Conservation (phyloP, 2,113 vertebrate genomes). For the Albula glossodonta region DNA sequence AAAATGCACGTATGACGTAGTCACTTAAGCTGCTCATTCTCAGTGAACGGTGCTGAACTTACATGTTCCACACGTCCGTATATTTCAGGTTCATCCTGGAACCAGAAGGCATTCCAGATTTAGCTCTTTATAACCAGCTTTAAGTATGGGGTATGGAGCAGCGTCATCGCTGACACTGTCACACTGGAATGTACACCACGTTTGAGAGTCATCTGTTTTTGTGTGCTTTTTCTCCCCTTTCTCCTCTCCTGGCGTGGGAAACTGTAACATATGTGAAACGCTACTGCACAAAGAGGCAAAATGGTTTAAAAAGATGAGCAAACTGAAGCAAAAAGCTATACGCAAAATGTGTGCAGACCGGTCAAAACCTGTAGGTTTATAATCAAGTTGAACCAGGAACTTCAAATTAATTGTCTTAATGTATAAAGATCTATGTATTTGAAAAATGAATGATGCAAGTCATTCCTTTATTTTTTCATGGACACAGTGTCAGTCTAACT, state of each 20-base stretch:
- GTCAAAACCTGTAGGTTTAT: not conserved
- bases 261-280: not conserved
- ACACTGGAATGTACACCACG: not conserved
- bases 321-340: not conserved
- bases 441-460: constrained; percentile 26
- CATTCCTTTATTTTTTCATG: constrained; percentile 22
- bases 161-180: constrained; percentile 12
- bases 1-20: constrained; percentile 68
- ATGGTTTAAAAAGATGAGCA: not conserved
- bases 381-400: not conserved
- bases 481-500: not conserved
- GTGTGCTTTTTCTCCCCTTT: not conserved
- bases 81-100: constrained; percentile 22
- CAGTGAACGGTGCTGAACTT: constrained; percentile 27
- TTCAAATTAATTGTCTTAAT: constrained; percentile 18
- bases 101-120: constrained; percentile 34
- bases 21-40: constrained; percentile 40
- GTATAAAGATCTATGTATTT: not conserved
- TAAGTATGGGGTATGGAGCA: not conserved
- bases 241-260: not conserved
- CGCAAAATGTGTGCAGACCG: not conserved
- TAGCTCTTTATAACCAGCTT: constrained; percentile 25
- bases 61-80: constrained; percentile 8
- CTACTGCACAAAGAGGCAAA: not conserved
- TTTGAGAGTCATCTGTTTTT: not conserved